Base-by-base conservation (phyloP, 2,888 invertebrate species). In the Tanytarsus gracilentus region DNA sequence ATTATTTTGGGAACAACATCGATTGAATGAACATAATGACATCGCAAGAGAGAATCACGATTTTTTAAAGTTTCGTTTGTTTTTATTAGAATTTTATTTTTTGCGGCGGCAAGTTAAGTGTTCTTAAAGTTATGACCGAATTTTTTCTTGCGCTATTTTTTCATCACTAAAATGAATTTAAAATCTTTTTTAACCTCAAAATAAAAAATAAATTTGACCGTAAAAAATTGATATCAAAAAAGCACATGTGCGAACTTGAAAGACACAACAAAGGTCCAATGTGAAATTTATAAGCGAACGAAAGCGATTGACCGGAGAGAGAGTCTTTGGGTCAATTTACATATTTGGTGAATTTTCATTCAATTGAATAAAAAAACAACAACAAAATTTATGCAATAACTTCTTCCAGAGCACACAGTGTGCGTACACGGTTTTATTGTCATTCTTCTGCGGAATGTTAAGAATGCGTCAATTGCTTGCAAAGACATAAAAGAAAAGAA, bases 11-110 rank as follows among this genome's bases (percentile, higher is more conserved):
- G n/a, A 16, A 44, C 44, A 25, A 14, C 14, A 49, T 25, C 49
- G 49, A 49, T 49, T 49, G 49, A 49, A 27, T 49, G n/a, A 49
- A 49, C 49, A 49, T 49, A 49, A 49, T 49, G 49, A 49, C 49
- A 49, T 49, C 27, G 49, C 26, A 27, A 49, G 27, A 14, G 27
- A 49, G 27, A 16, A 49, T 49, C 49, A 49, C 49, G 49, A 49
- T 49, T 49, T 26, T 49, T 49, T 16, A n/a, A 16, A 26, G 49
- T 49, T 49, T 18, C 14, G 14, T 14, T 49, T 49, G 21, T 44
- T 49, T 25, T 44, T 44, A 23, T n/a, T 49, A n/a, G 49, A 49
- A 44, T 18, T 21, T 44, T 44, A 16, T 40, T 40, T 40, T 40
- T 11, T 40, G 40, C 5, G 44, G n/a, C n/a, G n/a, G n/a, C n/a